Base-by-base conservation (phyloP, 2,888 invertebrate genomes). In the Mylabris sibirica region DNA sequence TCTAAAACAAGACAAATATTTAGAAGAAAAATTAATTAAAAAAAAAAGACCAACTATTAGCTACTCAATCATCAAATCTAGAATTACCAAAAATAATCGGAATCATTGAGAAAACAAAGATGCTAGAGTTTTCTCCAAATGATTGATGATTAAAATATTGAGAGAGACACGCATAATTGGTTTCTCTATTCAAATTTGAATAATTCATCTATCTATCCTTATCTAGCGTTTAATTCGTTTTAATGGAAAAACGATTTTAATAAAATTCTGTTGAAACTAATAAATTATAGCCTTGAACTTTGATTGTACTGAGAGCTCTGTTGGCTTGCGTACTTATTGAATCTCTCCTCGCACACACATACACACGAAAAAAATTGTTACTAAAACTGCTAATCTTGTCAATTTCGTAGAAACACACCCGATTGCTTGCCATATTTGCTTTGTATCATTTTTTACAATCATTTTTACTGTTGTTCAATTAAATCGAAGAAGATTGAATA, bases 1-100 rank as follows among this genome's bases (percentile, higher is more conserved):
- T 99, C 98, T 98, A 88, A 64, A 34, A 17, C 8, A 14, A 60
- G 14, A 38, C 38, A 4, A 63, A 62, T 41, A 59, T 30, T 38
- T 22, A 26, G 49, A 12, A 11, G 9, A 49, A 49, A 49, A 20
- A 49, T 9, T 20, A n/a, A 30, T 6, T 14, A n/a, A n/a, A n/a
- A n/a, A n/a, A n/a, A n/a, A n/a, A n/a, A n/a, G n/a, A n/a, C n/a
- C 11, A n/a, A 59, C 59, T 14, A 30, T 26, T 1, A 12, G 5
- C 26, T 26, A 59, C 30, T n/a, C 26, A 59, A 34, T 30, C 12
- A 34, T n/a, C n/a, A 8, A 6, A 59, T 9, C 6, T 6, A 59
- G 26, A 34, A 30, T 26, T 59, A 59, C 59, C 38, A 38, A 9
- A 44, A 44, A n/a, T 8, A 12, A 17, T n/a, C 5, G 11, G n/a